Conservation (phyloP, 2,113 vertebrate genomes). For the Mustela nigripes region DNA sequence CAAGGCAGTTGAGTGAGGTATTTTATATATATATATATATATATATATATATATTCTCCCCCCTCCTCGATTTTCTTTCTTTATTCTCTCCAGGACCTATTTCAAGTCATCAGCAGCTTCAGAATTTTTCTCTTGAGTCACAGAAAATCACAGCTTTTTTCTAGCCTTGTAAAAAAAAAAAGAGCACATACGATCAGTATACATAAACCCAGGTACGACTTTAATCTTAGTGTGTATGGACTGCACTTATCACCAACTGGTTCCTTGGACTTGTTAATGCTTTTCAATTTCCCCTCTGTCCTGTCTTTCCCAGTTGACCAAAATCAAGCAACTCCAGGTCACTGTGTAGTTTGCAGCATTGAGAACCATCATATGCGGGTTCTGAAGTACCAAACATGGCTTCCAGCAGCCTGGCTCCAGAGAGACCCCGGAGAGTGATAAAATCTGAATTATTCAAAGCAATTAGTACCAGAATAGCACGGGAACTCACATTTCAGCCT, state of each 20-base stretch:
- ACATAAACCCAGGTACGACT: conserved; percentile 51
- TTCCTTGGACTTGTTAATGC: conserved; percentile 37
- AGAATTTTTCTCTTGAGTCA: conserved; percentile 83
- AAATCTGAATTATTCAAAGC: conserved; percentile 87
- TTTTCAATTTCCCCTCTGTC: conserved; percentile 17
- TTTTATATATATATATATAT: conserved; percentile 62
- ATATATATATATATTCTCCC: not conserved
- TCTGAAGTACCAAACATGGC: conserved; percentile 80
- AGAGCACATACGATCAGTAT: not conserved
- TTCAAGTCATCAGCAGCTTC: conserved; percentile 84
- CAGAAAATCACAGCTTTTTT: conserved; percentile 77
- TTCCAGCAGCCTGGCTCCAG: conserved; percentile 81
- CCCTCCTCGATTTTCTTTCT: conserved; percentile 82
- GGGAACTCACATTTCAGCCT: conserved; percentile 83
- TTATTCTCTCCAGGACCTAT: conserved; percentile 84
- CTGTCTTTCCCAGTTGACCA: conserved; percentile 52
- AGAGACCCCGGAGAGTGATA: conserved; percentile 84
- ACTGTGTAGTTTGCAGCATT: conserved; percentile 40
- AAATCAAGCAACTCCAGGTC: conserved; percentile 72
- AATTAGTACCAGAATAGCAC: conserved; percentile 84
- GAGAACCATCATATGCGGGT: conserved; percentile 70
- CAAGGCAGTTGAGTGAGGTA: conserved; percentile 85
- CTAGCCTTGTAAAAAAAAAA: conserved; percentile 64
- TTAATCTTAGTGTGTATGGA: not conserved
- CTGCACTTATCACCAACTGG: not conserved